Conservation (phyloP, 2,888 invertebrate genomes). For the Apeira syringaria region DNA sequence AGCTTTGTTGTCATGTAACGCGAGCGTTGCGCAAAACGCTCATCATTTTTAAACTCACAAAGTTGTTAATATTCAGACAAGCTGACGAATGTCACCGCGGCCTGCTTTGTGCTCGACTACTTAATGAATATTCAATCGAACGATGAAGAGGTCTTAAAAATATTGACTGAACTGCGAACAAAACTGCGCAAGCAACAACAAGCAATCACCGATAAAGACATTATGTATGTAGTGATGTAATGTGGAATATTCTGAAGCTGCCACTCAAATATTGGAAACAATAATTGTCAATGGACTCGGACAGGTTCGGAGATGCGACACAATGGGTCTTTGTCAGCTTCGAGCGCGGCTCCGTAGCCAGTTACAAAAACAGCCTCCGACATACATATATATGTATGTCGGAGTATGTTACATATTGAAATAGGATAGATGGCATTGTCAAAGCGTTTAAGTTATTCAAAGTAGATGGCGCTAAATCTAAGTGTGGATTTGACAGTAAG, state of each 20-base stretch:
- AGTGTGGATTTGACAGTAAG: no score
- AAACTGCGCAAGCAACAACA: neutral
- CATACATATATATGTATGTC: no score
- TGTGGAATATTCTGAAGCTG: neutral
- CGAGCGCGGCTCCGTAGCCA: no score
- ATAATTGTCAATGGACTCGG: neutral
- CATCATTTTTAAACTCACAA: constrained; percentile 22
- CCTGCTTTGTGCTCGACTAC: constrained; percentile 26
- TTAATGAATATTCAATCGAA: constrained; percentile 41
- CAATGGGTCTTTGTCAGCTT: no score
- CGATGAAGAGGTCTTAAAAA: constrained; percentile 14
- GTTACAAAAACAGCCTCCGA: no score
- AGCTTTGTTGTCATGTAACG: constrained; percentile 19
- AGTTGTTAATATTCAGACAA: constrained; percentile 31
- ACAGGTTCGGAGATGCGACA: no score
- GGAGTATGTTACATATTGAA: no score
- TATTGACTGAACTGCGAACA: constrained; percentile 11
- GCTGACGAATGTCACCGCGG: constrained; percentile 26
- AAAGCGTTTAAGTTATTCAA: no score
- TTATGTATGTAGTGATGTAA: neutral
- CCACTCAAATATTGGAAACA: neutral
- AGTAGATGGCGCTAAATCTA: no score
- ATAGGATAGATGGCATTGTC: no score
- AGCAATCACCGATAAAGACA: neutral
- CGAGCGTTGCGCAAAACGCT: constrained; percentile 11